These are phyloP conservation scores for Dryococelus australis DNA, from an alignment of 2,888 invertebrate species.

Conservation along the genomic window DNA sequence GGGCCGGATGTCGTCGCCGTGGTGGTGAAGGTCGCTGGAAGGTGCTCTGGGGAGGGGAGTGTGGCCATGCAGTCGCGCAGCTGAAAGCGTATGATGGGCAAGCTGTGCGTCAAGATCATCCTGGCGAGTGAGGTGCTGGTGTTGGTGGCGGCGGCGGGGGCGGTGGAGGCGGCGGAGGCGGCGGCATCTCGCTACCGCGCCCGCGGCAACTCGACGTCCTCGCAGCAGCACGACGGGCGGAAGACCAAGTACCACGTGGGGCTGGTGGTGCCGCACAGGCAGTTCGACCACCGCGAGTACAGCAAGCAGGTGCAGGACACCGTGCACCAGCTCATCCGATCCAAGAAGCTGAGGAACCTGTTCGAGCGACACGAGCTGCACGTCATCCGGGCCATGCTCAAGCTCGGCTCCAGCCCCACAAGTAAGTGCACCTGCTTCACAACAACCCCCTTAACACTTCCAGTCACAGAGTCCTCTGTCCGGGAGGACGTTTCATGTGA, in stretches of 20 bases:
- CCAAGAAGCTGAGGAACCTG: background rate
- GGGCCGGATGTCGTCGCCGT: no score
- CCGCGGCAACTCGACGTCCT: background rate
- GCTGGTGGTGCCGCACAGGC: conserved; percentile 78
- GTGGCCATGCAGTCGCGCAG: background rate
- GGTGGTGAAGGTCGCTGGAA: no score
- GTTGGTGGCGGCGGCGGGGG: no score
- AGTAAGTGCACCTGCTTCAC: background rate
- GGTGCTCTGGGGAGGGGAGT: no score
- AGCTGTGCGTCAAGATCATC: background rate
- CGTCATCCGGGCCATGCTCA: background rate
- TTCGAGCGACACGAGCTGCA: background rate
- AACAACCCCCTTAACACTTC: no score
- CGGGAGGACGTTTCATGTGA: no score
- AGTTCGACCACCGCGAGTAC: conserved; percentile 76
- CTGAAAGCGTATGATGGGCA: background rate
- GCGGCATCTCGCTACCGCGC: background rate
- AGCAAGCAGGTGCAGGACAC: conserved; percentile 54
- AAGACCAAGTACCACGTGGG: conserved; percentile 60
- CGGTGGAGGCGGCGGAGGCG: background rate
- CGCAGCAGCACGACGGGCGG: background rate
- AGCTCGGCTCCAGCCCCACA: conserved; percentile 16
- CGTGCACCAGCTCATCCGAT: background rate
- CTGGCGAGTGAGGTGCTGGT: background rate
- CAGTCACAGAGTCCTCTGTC: no score